Conservation (phyloP, 2,797 vertebrate species). For the Okamejei kenojei region DNA sequence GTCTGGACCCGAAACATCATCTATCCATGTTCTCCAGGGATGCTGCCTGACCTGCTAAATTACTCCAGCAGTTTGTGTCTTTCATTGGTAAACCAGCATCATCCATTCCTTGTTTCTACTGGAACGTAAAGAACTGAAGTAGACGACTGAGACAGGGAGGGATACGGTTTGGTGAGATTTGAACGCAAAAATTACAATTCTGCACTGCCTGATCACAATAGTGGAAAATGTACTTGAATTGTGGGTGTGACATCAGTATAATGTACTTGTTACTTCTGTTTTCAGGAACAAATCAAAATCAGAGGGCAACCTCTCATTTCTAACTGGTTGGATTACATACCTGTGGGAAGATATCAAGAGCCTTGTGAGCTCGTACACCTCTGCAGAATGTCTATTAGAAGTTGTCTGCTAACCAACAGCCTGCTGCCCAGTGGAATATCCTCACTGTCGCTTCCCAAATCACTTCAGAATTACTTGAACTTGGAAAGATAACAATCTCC, state of each 20-base stretch:
- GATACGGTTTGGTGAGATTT: not conserved
- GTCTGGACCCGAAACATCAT: no score
- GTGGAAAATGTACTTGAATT: not conserved
- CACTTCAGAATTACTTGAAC: slow-evolving; percentile 52
- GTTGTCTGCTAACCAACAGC: slow-evolving; percentile 45
- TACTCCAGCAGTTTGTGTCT: no score
- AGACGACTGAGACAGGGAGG: not conserved
- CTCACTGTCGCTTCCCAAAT: slow-evolving; percentile 48
- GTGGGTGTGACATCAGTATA: not conserved
- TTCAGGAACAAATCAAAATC: slow-evolving; percentile 49
- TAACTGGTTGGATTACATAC: slow-evolving; percentile 51
- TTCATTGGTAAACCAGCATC: no score
- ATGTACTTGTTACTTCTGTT: slow-evolving; percentile 37
- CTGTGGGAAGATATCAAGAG: slow-evolving; percentile 49
- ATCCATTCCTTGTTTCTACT: no score
- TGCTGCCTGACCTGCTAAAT: no score
- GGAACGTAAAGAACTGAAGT: not conserved
- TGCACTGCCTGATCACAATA: not conserved
- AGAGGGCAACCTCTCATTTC: slow-evolving; percentile 49
- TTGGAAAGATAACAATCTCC: slow-evolving; percentile 46
- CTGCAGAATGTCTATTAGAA: slow-evolving; percentile 50
- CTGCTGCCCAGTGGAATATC: slow-evolving; percentile 51
- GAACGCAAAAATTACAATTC: not conserved
- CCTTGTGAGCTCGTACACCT: slow-evolving; percentile 53
- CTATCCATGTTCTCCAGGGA: no score